These are phyloP conservation scores for Eremophila alpestris DNA, from an alignment of 2,797 vertebrate species.

Conservation along the genomic window DNA sequence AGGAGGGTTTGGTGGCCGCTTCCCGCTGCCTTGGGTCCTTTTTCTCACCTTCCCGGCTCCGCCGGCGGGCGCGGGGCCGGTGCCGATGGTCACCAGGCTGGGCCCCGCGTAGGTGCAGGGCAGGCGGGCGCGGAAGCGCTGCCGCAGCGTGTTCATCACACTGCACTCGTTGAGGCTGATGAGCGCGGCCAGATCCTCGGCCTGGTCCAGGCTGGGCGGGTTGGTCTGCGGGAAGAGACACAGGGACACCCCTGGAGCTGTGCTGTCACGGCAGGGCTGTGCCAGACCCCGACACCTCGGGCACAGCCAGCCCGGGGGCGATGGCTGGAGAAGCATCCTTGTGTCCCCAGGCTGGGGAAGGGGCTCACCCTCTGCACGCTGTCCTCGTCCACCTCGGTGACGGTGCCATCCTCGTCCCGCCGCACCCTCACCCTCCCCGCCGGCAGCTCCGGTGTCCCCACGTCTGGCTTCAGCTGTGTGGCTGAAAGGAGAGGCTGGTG, in stretches of 20 bases:
- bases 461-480: constrained; percentile 91
- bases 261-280: rapidly evolving
- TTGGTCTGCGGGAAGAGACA: constrained; percentile 78
- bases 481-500: constrained; percentile 66
- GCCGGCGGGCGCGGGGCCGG: neutral
- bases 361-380: constrained; percentile 84
- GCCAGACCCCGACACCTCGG: rapidly evolving
- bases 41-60: neutral
- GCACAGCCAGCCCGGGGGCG: rapidly evolving
- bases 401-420: constrained; percentile 74
- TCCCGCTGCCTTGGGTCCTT: rapidly evolving
- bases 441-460: constrained; percentile 88
- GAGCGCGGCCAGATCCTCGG: constrained; percentile 87
- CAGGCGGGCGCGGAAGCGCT: constrained; percentile 77
- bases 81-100: constrained; percentile 75
- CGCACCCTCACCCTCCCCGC: constrained; percentile 83
- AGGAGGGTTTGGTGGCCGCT: neutral
- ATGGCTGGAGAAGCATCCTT: rapidly evolving
- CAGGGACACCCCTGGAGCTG: neutral
- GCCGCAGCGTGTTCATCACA: constrained; percentile 81
- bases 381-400: constrained; percentile 83
- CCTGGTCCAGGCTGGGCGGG: constrained; percentile 82
- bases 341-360: neutral
- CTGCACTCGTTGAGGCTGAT: constrained; percentile 86
- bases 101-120: constrained; percentile 83